These are phyloP conservation scores for Onychostoma macrolepis DNA, from an alignment of 2,113 vertebrate species.

Conservation along the genomic window DNA sequence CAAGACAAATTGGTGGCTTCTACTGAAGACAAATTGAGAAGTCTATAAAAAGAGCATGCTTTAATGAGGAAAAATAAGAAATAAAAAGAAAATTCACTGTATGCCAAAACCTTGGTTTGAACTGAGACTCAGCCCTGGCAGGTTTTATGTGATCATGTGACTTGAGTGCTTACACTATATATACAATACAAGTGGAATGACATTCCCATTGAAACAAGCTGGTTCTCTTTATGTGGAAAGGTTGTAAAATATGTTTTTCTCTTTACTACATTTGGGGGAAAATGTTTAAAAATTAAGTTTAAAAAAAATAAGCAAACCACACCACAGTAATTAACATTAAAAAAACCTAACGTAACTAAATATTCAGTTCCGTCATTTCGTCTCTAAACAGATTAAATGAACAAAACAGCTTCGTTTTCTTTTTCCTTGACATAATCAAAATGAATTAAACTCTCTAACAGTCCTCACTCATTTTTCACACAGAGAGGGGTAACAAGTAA, in stretches of 20 bases:
- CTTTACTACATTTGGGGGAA: not conserved
- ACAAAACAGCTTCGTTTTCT: constrained; percentile 18
- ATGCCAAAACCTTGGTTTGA: constrained; percentile 6
- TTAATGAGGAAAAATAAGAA: constrained; percentile 12
- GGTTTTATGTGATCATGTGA: not conserved
- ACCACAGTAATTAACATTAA: not conserved
- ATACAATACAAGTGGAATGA: not conserved
- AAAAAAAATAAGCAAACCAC: not conserved
- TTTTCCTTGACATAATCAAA: constrained; percentile 38
- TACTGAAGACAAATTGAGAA: constrained; percentile 16
- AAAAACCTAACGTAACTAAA: not conserved
- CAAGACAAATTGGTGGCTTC: constrained; percentile 19
- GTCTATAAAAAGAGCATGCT: not conserved
- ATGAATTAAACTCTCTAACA: constrained; percentile 42
- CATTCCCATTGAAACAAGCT: not conserved
- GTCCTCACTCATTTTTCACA: constrained; percentile 50
- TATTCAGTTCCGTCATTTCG: not conserved
- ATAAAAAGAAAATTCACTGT: not conserved
- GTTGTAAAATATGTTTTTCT: not conserved
- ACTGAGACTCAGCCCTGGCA: not conserved
- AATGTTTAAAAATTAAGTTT: not conserved
- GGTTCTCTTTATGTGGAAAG: constrained; percentile 1
- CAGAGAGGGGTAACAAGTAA: constrained; percentile 49
- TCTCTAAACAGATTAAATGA: constrained; percentile 19
- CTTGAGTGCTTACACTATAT: not conserved